phyloP scores from a whole-genome alignment of 1,140 invertebrate species.

The Stegodyphus mimosarum region DNA sequence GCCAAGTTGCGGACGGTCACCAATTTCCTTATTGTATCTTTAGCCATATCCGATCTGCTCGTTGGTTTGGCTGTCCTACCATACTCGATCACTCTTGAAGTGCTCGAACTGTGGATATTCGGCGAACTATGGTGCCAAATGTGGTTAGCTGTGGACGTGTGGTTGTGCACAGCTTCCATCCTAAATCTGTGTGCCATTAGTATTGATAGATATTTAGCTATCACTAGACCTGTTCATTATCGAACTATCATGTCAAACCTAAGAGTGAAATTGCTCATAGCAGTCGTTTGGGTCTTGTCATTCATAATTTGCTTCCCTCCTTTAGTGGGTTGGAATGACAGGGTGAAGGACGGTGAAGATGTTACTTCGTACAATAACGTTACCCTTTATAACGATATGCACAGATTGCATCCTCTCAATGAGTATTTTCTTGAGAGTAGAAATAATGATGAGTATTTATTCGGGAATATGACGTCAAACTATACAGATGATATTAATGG shows the following conservation, averaged over 20 bases:
- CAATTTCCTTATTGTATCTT: constrained; percentile 93
- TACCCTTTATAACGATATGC: neutral
- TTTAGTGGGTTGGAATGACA: constrained; percentile 91
- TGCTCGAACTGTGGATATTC: constrained; percentile 90
- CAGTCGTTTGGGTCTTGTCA: constrained; percentile 91
- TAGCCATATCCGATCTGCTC: constrained; percentile 91
- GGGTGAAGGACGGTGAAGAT: constrained; percentile 64
- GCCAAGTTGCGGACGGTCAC: constrained; percentile 91
- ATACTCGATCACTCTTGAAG: constrained; percentile 88
- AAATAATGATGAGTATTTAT: neutral
- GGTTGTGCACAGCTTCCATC: constrained; percentile 96
- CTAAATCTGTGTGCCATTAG: constrained; percentile 87
- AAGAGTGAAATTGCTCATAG: constrained; percentile 88
- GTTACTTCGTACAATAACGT: constrained; percentile 3
- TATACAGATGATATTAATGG: constrained; percentile 11
- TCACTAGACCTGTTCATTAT: constrained; percentile 92
- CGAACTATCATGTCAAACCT: constrained; percentile 90
- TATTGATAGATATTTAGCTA: constrained; percentile 92
- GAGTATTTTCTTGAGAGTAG: constrained; percentile 16
- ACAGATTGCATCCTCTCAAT: neutral
- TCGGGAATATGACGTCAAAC: neutral
- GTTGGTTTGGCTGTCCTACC: constrained; percentile 91
- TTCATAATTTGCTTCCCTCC: constrained; percentile 98
- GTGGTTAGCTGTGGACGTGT: constrained; percentile 94
- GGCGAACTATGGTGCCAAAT: constrained; percentile 91